Evolutionary conservation across 1,140 invertebrate species (phyloP), one percentile per base, ranked within the genome.

Genomic region (Cydia pomonella): DNA sequence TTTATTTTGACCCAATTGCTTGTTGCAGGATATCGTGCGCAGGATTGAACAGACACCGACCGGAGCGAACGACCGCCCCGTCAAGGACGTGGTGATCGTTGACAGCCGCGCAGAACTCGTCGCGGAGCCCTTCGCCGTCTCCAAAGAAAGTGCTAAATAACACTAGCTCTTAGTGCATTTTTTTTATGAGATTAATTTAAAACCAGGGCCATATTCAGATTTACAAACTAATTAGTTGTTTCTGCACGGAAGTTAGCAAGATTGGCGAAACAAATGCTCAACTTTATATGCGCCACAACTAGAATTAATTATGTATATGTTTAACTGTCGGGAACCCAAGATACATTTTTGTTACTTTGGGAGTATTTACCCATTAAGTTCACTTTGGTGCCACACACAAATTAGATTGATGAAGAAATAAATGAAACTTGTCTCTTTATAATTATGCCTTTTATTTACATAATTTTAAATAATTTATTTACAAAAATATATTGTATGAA

Each of bases 41-140:
- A 97, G 97, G 90, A 97, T 99, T 85, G 98, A 99, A 92, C 94
- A 93, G 41, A 94, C 92, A 4, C 93, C 93, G 50, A 98, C 97
- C 12, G 96, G 97, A 87, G 91, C 93, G 27, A 94, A 95, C 79
- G 98, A 99, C 88, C 95, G 94, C 76, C 98, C 98, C 72, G 87
- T 92, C n/a, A 94, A 96, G 81, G 97, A 97, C 89, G 95, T 98
- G 50, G 93, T 95, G 4, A 98, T 99, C 87, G 94, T 93, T 53
- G 95, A 98, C 84, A 95, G 95, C 86, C 95, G 96, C 64, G 94
- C 93, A 33, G 95, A 97, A 84, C 87, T 90, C 44, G 94, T 98
- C 2, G 77, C 90, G n/a, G 95, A 96, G 87, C 97, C 97, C 72
- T 97, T 97, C 88, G 94, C 95, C 80, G 97, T 98, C 38, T 84